Evolutionary conservation across 2,797 vertebrate genomes (phyloP), one percentile per base, ranked within the genome.

Genomic region (Hippoglossus hippoglossus): DNA sequence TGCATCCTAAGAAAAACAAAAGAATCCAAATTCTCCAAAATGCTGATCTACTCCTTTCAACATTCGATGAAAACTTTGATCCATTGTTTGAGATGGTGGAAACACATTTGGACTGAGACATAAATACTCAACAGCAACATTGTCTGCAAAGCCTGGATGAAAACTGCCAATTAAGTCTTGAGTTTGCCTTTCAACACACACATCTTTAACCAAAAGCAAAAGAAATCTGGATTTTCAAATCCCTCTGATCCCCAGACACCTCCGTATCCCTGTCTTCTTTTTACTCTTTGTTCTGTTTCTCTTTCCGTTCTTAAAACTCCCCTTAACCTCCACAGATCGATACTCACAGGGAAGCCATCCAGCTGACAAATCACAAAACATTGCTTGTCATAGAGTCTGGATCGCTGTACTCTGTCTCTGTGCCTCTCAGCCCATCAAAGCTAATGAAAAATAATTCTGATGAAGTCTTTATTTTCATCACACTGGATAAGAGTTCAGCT

Each of bases 381-480:
- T 19, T 19, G 44, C 5, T 15, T 19, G 18, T 46, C 44, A 39
- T 39, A 39, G 9, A 19, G 44, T 46, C 18, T 50, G 56, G 59
- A 67, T n/a, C 63, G 81, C 73, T 41, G 18, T 5, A 3, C 21
- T 39, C 31, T 3, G 81, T 57, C 63, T 67, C 77, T 47, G 67
- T 65, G 71, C 63, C 61, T 77, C 64, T 1, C 47, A 73, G 62
- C 65, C 70, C 63, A 76, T 87, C 75, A 80, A 71, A 62, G 57
- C 73, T 77, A 75, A 84, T 86, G 77, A 85, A 89, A 75, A 79
- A 71, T 67, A 36, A 86, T 79, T 72, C 44, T 64, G 78, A 77
- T 83, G 72, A 88, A 75, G 78, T 85, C 64, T 85, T 86, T 66
- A 71, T 83, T 84, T 82, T 71, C 64, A 66, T 24, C 51, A 63